These are phyloP conservation scores for Urocitellus parryii DNA, from an alignment of 2,113 vertebrate genomes.

Conservation along the genomic window DNA sequence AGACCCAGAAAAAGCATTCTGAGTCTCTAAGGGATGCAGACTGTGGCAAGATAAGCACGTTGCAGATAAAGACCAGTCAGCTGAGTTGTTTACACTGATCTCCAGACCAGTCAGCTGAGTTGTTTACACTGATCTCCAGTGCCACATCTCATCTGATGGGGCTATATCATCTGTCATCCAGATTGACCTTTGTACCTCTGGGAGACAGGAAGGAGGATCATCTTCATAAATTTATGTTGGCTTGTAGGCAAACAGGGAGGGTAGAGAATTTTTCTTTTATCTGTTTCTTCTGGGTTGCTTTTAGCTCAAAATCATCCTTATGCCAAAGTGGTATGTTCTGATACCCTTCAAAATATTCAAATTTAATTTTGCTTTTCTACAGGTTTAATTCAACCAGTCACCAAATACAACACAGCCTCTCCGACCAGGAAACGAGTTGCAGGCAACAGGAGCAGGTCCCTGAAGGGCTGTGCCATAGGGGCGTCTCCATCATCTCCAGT, in stretches of 20 bases:
- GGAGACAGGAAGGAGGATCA: not conserved
- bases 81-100: not conserved
- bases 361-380: not conserved
- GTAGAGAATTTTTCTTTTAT: not conserved
- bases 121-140: not conserved
- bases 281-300: not conserved
- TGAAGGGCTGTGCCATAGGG: too few species aligned
- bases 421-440: not conserved
- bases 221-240: not conserved
- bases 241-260: not conserved
- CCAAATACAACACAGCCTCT: not conserved
- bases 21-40: not conserved
- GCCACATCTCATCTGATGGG: not conserved
- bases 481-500: not conserved
- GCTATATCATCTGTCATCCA: not conserved
- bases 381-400: not conserved
- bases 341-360: not conserved
- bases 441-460: not conserved
- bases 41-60: not conserved
- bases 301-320: not conserved
- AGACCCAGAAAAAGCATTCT: not conserved
- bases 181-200: not conserved
- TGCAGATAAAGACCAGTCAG: not conserved
- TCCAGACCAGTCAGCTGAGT: not conserved
- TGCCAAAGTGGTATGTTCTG: not conserved